Evolutionary conservation across 2,113 vertebrate species (phyloP), one percentile per base, ranked within the genome.

Genomic region (Syngnathus floridae): DNA sequence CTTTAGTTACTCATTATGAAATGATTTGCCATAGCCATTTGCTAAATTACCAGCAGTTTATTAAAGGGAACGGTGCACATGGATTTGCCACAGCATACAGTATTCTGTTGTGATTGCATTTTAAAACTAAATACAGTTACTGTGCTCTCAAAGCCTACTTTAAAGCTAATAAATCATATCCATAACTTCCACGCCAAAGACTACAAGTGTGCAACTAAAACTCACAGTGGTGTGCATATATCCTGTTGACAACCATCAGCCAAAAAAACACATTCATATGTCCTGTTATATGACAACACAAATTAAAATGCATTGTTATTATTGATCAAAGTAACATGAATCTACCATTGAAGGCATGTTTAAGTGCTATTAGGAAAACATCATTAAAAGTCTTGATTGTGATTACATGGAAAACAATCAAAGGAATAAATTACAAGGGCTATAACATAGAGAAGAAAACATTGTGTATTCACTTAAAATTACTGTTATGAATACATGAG

Each of bases 61-160:
- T 86, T 89, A 81, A 84, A 83, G 74, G 66, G 67, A 76, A 77
- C 7, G 35, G 72, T 80, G 75, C 67, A 81, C 62, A 76, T 37
- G 75, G 60, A 74, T 48, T 4, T 49, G 66, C 77, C 16, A 74
- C 2, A 46, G 12, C 62, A 64, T 62, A 74, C 26, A 56, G 14
- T 71, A 6, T 55, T 35, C 26, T 55, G 54, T 54, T 67, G 6
- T 65, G 56, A 62, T 51, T 0, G 12, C 51, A 22, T 69, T 66
- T 51, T 69, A 6, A 64, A 75, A 67, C 62, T 70, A 69, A 74
- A 70, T 21, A 79, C 21, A 70, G 55, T 46, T 22, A 65, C 7
- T 56, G 59, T 76, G 62, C n/a, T 77, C 54, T 77, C 54, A 77
- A 73, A 77, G 62, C 37, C 5, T 67, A 71, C 21, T 54, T 75